Evolutionary conservation across 2,797 vertebrate genomes (phyloP).

Genomic region (Enteromius thamalakanensis): DNA sequence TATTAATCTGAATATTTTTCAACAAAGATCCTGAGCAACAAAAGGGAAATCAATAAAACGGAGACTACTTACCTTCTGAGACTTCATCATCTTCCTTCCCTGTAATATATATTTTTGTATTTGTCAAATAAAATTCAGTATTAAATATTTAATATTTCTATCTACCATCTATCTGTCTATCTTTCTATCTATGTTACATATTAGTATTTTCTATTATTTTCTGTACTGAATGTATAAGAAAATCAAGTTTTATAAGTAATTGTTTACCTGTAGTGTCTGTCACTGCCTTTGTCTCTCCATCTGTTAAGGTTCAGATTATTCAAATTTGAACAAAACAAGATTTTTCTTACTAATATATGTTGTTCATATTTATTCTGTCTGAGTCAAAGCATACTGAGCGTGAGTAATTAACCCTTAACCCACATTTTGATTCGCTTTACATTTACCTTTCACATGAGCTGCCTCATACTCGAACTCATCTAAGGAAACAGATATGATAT

Average conservation of each 20-base stretch:
- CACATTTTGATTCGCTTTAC: background rate
- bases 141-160: background rate
- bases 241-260: background rate
- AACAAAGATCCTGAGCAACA: background rate
- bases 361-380: background rate
- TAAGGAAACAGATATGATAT: conserved; percentile 53
- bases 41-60: background rate
- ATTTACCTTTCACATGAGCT: conserved; percentile 69
- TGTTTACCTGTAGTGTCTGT: background rate
- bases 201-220: background rate
- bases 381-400: background rate
- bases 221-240: background rate
- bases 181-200: background rate
- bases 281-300: background rate
- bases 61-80: conserved; percentile 57
- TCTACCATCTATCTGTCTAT: background rate
- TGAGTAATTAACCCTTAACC: background rate
- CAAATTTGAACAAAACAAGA: background rate
- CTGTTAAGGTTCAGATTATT: conserved; percentile 2
- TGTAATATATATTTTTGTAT: conserved; percentile 49
- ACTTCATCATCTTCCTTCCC: conserved; percentile 62
- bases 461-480: conserved; percentile 74
- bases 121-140: background rate
- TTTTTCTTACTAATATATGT: conserved; percentile 25
- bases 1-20: background rate